phyloP scores from a whole-genome alignment of 2,888 invertebrate genomes.

The Rhagium mordax region DNA sequence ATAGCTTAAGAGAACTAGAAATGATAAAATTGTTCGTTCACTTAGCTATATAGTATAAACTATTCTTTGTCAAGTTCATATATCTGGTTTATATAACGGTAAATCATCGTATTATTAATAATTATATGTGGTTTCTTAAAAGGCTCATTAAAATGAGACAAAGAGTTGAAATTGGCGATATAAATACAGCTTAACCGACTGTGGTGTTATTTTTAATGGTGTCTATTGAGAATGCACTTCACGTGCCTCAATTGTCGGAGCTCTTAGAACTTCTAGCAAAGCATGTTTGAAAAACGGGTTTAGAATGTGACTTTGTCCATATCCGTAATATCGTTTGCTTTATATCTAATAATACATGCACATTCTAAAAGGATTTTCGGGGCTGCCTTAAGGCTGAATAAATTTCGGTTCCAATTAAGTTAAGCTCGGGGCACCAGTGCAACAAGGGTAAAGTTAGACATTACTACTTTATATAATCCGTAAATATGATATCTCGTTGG shows the following conservation, averaged over 20 bases:
- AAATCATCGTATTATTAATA: neutral
- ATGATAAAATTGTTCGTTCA: too few relatives aligned
- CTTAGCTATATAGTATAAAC: too few relatives aligned
- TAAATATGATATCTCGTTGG: slow-evolving; percentile 66
- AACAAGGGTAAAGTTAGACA: slow-evolving; percentile 63
- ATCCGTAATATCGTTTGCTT: slow-evolving; percentile 13
- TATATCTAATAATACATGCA: slow-evolving; percentile 44
- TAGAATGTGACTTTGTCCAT: slow-evolving; percentile 28
- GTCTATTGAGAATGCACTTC: slow-evolving; percentile 48
- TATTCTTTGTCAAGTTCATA: too few relatives aligned
- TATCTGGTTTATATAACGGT: neutral
- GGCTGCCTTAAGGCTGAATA: slow-evolving; percentile 63
- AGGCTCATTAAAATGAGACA: neutral
- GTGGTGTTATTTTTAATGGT: slow-evolving; percentile 53
- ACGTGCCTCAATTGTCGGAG: slow-evolving; percentile 39
- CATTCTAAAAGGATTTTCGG: slow-evolving; percentile 58
- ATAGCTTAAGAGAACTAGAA: too few relatives aligned
- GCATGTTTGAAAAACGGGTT: slow-evolving; percentile 30
- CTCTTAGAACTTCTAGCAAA: slow-evolving; percentile 38
- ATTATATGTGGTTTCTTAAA: neutral
- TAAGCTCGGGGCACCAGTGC: slow-evolving; percentile 63
- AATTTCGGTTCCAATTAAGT: slow-evolving; percentile 66
- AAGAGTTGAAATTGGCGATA: slow-evolving; percentile 17
- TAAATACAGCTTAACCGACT: slow-evolving; percentile 37
- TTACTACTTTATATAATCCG: slow-evolving; percentile 67